Evolutionary conservation across 92 coral and sea anemone species (phyloP).

Genomic region (Hydrozoanthus gracilis): DNA sequence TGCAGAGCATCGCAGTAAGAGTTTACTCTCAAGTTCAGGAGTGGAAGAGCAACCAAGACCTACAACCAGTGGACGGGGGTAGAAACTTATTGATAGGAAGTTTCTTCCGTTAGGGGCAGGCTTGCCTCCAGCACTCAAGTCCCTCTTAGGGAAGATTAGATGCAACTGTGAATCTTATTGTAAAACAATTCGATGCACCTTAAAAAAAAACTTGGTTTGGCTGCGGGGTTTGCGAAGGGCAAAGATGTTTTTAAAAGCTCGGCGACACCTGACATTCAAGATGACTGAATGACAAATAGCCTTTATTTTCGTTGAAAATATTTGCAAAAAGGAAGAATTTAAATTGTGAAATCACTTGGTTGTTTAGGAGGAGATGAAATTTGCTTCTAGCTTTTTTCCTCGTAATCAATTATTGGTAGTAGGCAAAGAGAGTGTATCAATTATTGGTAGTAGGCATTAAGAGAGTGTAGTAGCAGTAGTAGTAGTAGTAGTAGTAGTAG

Average conservation of each 20-base stretch:
- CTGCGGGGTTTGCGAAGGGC: not conserved
- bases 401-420: no score
- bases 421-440: no score
- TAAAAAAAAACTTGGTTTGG: not conserved
- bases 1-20: constrained; percentile 30
- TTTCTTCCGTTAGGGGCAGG: not conserved
- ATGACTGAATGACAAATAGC: not conserved
- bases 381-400: no score
- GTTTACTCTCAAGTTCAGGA: constrained; percentile 57
- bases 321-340: no score
- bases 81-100: constrained; percentile 52
- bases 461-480: no score
- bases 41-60: constrained; percentile 52
- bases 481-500: no score
- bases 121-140: constrained; percentile 52
- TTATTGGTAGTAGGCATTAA: no score
- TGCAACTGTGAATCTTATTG: constrained; percentile 64
- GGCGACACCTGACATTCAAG: not conserved
- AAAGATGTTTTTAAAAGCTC: not conserved
- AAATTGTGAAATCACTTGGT: no score
- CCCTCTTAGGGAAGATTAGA: constrained; percentile 56
- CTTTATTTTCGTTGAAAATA: not conserved
- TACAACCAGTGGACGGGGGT: constrained; percentile 63
- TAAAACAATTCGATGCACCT: constrained; percentile 52
- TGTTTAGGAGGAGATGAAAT: no score